Conservation (phyloP, 2,888 invertebrate genomes). For the Hartigia nigra region DNA sequence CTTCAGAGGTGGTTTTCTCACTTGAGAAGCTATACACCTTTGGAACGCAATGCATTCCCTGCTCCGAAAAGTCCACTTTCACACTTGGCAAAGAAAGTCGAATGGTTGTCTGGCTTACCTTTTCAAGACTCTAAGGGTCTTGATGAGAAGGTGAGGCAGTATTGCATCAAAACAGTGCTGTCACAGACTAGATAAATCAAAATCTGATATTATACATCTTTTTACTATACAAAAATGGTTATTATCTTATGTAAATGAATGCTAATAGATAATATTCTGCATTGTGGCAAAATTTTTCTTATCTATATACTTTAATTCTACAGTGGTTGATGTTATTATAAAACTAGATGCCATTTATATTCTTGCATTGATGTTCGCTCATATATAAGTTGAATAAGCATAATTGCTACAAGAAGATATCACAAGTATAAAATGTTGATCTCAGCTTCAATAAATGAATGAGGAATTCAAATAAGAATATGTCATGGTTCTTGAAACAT, state of each 20-base stretch:
- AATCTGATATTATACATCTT: not conserved
- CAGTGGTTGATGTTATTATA: not conserved
- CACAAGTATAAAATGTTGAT: not conserved
- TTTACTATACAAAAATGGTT: not conserved
- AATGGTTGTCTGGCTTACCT: conserved; percentile 30
- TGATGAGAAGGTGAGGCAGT: conserved; percentile 58
- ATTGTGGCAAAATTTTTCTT: not conserved
- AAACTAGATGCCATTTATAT: not conserved
- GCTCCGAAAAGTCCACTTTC: conserved; percentile 63
- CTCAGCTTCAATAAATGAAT: not conserved
- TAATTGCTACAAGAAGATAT: not conserved
- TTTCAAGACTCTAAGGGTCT: conserved; percentile 30
- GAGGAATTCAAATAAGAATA: too few relatives aligned
- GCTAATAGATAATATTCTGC: not conserved
- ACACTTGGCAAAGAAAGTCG: conserved; percentile 46
- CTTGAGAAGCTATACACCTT: conserved; percentile 71
- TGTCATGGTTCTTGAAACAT: not conserved
- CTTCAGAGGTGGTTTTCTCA: conserved; percentile 73
- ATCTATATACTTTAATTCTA: not conserved
- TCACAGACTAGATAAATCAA: conserved; percentile 32
- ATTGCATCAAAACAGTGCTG: conserved; percentile 37
- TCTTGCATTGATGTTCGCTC: not conserved
- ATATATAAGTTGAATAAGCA: not conserved
- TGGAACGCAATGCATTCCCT: conserved; percentile 68
- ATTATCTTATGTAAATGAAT: not conserved